Evolutionary conservation across 2,888 invertebrate species (phyloP).

Genomic region (Allygus modestus): DNA sequence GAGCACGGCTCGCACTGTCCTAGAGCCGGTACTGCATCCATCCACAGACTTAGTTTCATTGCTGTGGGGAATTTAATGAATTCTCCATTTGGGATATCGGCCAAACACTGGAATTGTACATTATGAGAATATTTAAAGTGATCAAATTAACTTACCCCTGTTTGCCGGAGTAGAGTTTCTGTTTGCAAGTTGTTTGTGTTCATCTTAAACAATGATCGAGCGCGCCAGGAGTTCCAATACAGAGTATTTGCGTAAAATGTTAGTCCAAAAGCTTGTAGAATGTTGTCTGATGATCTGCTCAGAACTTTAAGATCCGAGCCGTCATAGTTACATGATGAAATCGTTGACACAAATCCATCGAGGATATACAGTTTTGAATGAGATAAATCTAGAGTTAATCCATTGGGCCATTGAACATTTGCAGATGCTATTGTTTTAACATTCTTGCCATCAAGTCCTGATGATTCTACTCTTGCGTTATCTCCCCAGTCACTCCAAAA

Average conservation of each 20-base stretch:
- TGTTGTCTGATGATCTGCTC: not conserved
- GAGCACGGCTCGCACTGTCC: no score
- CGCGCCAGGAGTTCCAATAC: constrained; percentile 11
- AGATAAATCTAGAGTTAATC: constrained; percentile 4
- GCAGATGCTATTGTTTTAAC: not conserved
- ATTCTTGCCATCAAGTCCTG: constrained; percentile 26
- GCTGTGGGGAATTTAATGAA: no score
- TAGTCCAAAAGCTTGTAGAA: constrained; percentile 35
- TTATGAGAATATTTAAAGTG: no score
- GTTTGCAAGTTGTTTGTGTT: not conserved
- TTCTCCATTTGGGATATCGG: no score
- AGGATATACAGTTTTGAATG: constrained; percentile 3
- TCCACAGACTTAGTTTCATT: no score
- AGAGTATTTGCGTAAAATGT: constrained; percentile 6
- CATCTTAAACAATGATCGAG: not conserved
- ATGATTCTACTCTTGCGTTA: constrained; percentile 10
- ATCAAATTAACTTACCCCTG: constrained; percentile 19
- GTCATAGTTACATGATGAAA: constrained; percentile 39
- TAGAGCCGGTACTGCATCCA: no score
- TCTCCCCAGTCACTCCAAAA: constrained; percentile 51
- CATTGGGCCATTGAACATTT: constrained; percentile 18
- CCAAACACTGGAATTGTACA: no score
- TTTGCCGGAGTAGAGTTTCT: not conserved
- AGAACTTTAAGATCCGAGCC: not conserved
- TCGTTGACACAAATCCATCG: constrained; percentile 9